Evolutionary conservation across 2,797 vertebrate species (phyloP).

Genomic region (Sebastes trivittatus): DNA sequence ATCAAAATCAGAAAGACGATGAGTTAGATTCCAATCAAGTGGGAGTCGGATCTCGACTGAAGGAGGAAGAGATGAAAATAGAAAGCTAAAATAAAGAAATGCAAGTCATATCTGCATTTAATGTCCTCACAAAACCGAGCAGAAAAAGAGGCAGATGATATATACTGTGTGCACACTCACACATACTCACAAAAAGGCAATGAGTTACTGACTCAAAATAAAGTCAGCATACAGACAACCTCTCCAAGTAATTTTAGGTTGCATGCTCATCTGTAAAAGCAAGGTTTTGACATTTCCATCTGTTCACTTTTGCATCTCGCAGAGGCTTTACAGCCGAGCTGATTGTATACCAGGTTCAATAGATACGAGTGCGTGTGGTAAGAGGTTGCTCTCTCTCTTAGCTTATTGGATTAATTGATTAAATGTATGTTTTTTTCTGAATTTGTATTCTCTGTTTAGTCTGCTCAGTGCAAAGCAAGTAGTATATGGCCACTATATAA

Average conservation of each 20-base stretch:
- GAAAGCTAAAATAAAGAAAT: slow-evolving; percentile 31
- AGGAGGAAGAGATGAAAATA: slow-evolving; percentile 12
- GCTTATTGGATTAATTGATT: neutral
- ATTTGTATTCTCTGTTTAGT: neutral
- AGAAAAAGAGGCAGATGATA: neutral
- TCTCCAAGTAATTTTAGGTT: slow-evolving; percentile 1
- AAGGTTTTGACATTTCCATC: slow-evolving; percentile 43
- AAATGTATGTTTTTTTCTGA: neutral
- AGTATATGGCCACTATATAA: neutral
- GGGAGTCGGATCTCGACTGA: slow-evolving; percentile 14
- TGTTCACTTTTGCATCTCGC: slow-evolving; percentile 27
- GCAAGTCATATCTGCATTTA: slow-evolving; percentile 6
- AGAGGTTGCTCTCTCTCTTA: neutral
- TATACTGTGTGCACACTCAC: neutral
- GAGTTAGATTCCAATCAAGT: slow-evolving; percentile 29
- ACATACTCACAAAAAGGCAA: neutral
- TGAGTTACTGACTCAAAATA: slow-evolving; percentile 7
- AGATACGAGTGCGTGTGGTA: neutral
- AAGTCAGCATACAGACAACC: neutral
- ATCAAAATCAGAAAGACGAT: slow-evolving; percentile 23
- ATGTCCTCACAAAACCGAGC: neutral
- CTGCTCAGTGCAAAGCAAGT: neutral
- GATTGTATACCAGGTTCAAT: neutral
- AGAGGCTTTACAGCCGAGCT: neutral
- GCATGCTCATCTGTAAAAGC: slow-evolving; percentile 23